phyloP scores from a whole-genome alignment of 2,113 vertebrate species.

The Monarcha castaneiventris region DNA sequence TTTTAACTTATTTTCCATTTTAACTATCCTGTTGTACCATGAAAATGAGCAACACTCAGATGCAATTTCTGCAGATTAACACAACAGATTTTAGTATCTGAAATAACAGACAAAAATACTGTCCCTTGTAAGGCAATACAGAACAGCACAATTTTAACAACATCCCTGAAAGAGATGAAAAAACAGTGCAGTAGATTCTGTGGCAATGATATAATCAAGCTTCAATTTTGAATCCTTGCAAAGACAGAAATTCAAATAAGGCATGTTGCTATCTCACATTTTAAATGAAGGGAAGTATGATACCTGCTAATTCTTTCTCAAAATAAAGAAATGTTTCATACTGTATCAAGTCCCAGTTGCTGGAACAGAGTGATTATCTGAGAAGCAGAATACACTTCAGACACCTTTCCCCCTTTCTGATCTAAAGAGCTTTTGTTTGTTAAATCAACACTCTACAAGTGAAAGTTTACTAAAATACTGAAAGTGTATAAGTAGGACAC shows the following conservation, averaged over 20 bases:
- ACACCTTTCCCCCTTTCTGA: background rate
- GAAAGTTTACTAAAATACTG: background rate
- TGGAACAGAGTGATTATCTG: background rate
- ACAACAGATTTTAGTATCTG: background rate
- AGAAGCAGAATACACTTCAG: background rate
- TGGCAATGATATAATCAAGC: background rate
- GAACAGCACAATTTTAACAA: background rate
- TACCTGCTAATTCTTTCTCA: background rate
- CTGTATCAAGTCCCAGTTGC: background rate
- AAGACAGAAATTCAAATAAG: background rate
- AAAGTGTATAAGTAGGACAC: accelerated
- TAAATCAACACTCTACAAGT: background rate
- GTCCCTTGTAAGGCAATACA: background rate
- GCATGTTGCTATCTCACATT: background rate
- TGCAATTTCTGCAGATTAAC: background rate
- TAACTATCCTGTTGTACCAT: background rate
- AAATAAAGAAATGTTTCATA: background rate
- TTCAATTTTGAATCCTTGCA: background rate
- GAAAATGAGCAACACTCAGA: background rate
- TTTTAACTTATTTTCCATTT: background rate
- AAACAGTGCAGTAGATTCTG: background rate
- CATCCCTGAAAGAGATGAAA: background rate
- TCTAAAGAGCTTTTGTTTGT: background rate
- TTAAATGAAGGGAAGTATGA: background rate
- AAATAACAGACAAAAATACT: background rate